A percentile compares a stretch with the other conserved stretches of the same genome.
These are phyloP conservation scores for Caenorhabditis angaria DNA, from an alignment of 2,888 invertebrate genomes.

Conservation along the genomic window DNA sequence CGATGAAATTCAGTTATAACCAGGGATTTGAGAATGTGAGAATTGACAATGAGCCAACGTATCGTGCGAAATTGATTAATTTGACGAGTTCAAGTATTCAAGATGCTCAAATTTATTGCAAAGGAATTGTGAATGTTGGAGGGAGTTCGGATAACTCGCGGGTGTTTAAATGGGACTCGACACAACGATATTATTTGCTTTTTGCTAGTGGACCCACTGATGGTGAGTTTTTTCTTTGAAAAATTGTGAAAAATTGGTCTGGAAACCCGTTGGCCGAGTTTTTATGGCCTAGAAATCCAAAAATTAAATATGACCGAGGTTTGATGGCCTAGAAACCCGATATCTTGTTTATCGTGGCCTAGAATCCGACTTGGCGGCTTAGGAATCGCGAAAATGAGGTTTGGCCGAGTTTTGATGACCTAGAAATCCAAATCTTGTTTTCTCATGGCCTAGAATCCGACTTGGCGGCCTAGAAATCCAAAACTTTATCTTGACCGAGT, in stretches of 20 bases:
- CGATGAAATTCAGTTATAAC: conserved; percentile 51
- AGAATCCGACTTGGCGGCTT: too few relatives aligned
- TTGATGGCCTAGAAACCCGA: too few relatives aligned
- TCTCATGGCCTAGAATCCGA: too few relatives aligned
- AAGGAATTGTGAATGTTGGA: conserved; percentile 30
- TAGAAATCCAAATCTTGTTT: too few relatives aligned
- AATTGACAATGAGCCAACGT: not conserved
- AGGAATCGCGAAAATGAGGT: too few relatives aligned
- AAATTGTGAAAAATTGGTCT: not conserved
- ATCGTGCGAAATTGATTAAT: conserved; percentile 22
- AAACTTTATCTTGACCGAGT: too few relatives aligned
- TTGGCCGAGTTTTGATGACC: too few relatives aligned
- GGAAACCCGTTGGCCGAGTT: too few relatives aligned
- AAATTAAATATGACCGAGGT: too few relatives aligned
- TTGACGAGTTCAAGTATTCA: conserved; percentile 14
- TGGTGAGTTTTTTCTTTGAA: not conserved
- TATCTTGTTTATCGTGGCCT: too few relatives aligned
- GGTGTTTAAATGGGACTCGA: conserved; percentile 29
- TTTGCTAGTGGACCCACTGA: conserved; percentile 28
- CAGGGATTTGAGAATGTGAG: conserved; percentile 23
- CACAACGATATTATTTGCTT: conserved; percentile 23
- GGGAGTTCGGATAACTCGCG: conserved; percentile 13
- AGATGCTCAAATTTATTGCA: conserved; percentile 39
- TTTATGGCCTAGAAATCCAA: too few relatives aligned
- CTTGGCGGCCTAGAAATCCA: too few relatives aligned